Evolutionary conservation across 2,113 vertebrate species (phyloP), one percentile per base, ranked within the genome.

Genomic region (Mobula hypostoma): DNA sequence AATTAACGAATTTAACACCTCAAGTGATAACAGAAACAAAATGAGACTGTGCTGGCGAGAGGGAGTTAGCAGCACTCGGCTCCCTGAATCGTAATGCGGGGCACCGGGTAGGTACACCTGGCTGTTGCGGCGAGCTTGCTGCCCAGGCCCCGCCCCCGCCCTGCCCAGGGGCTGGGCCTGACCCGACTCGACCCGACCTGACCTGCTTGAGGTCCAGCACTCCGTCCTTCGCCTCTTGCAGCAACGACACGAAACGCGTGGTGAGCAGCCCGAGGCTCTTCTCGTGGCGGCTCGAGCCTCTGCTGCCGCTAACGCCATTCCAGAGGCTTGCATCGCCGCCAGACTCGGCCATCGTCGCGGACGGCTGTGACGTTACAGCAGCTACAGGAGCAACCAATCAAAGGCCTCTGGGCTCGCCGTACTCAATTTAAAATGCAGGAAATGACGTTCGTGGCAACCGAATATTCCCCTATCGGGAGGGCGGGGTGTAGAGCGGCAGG

Each of bases 121-220:
- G 66, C 66, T 68, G 66, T 15, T 68, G 36, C 36, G 66, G 68
- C 68, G 17, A 17, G 2, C 12, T 17, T 70, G 0, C 9, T 11
- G 68, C 68, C 17, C 68, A 70, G 11, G 68, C 68, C 68, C 68
- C 68, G 2, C 68, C 68, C 68, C 72, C 21, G 5, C 72, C 72
- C 72, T 24, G 1, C 72, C 72, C 56, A 21, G 68, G 7, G 68
- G 11, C 68, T 14, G 68, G 68, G 17, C 66, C 66, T 7, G 66
- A 7, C 6, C 66, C 15, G 24, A 76, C 96, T 97, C 96, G 95
- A 98, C 98, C 97, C 40, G 24, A 68, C 96, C 97, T 96, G 95
- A 98, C 98, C 97, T 97, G 96, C 96, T 98, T 98, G 90, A 98
- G 95, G 94, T 98, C 97, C 68, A 98, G 96, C 91, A 97, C 97